Evolutionary conservation across 37 sponge, comb jelly and placozoan species (phyloP).

Genomic region (Spongilla lacustris): DNA sequence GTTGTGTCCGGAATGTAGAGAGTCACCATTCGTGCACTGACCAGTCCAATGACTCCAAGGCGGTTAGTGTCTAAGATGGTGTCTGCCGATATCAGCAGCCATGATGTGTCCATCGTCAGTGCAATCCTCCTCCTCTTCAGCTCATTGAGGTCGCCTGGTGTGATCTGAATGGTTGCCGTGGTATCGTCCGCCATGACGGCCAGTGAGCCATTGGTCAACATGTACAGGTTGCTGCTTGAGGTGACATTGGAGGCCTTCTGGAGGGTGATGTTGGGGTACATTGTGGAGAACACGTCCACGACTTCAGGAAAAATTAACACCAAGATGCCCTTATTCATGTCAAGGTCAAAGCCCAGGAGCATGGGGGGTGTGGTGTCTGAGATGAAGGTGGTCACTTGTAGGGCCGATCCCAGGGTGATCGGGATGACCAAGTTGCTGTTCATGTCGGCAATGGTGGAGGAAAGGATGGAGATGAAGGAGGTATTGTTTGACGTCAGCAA

Average conservation of each 20-base stretch:
- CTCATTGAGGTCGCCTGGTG: slow-evolving; percentile 80
- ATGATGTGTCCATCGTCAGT: slow-evolving; percentile 61
- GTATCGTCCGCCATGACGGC: slow-evolving; percentile 67
- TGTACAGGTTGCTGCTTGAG: slow-evolving; percentile 44
- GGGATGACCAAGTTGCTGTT: slow-evolving; percentile 55
- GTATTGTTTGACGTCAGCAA: slow-evolving; percentile 55
- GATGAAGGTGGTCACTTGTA: slow-evolving; percentile 56
- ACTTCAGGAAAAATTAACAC: slow-evolving; percentile 81
- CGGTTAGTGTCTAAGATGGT: slow-evolving; percentile 83
- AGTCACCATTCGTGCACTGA: slow-evolving; percentile 51
- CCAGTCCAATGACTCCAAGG: slow-evolving; percentile 48
- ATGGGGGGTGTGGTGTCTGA: slow-evolving; percentile 83
- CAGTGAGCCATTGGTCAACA: slow-evolving; percentile 70
- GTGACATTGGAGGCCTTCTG: slow-evolving; percentile 77
- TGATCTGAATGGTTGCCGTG: slow-evolving; percentile 59
- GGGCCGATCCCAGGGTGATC: slow-evolving; percentile 33
- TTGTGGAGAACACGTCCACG: slow-evolving; percentile 75
- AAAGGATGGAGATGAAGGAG: slow-evolving; percentile 61
- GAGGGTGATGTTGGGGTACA: slow-evolving; percentile 77
- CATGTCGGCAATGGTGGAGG: slow-evolving; percentile 76
- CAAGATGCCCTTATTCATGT: slow-evolving; percentile 83
- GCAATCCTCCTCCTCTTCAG: slow-evolving; percentile 83
- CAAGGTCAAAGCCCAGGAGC: slow-evolving; percentile 79
- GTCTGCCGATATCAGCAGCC: slow-evolving; percentile 63
- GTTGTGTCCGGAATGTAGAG: slow-evolving; percentile 74